Conservation (phyloP, 2,888 invertebrate genomes). For the Galerucella pusilla region DNA sequence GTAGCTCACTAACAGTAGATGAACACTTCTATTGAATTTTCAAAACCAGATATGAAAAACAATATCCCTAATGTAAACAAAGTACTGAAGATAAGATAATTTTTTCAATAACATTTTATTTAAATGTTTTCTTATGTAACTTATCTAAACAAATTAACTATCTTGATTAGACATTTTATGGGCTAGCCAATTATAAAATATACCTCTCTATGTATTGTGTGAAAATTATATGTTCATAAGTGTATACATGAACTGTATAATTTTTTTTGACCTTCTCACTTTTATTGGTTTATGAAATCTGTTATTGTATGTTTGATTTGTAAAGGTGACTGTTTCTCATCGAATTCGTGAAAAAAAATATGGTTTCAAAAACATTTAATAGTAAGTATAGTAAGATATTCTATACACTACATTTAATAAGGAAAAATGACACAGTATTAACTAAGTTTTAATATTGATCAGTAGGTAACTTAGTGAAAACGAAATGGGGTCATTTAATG, state of each 20-base stretch:
- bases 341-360: no score
- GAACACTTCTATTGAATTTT: no score
- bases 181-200: not conserved
- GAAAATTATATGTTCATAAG: slow-evolving; percentile 16
- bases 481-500: no score
- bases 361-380: not conserved
- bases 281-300: slow-evolving; percentile 4
- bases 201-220: slow-evolving; percentile 5
- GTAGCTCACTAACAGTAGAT: no score
- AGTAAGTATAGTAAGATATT: slow-evolving; percentile 9
- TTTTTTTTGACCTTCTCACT: slow-evolving; percentile 28
- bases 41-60: no score
- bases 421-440: not conserved
- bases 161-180: not conserved
- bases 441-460: no score
- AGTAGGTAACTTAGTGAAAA: no score
- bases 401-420: slow-evolving; percentile 13
- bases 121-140: not conserved
- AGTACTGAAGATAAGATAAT: no score
- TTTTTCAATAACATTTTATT: not conserved
- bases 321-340: no score
- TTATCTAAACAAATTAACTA: not conserved
- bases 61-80: no score
- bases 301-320: no score
- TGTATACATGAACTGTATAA: slow-evolving; percentile 26